A percentile compares a stretch with the other conserved stretches of the same genome.
These are phyloP conservation scores for Orthosia cruda DNA, from an alignment of 2,888 invertebrate genomes.

Conservation along the genomic window DNA sequence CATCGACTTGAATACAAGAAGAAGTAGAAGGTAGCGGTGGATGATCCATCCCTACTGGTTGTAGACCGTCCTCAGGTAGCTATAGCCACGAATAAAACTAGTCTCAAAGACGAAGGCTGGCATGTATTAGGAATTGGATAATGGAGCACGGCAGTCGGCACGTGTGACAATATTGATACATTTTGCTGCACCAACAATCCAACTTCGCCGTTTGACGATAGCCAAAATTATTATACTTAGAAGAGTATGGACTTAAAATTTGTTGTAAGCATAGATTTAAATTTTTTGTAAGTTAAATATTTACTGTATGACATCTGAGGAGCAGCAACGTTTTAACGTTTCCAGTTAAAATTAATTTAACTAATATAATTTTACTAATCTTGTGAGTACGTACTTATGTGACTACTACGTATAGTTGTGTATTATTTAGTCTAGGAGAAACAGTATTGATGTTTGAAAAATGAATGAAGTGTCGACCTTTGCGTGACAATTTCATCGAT, in stretches of 20 bases:
- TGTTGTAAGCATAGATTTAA: too few species aligned
- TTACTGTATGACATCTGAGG: background rate
- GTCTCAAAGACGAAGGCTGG: too few species aligned
- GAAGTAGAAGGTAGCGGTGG: too few species aligned
- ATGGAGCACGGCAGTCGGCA: background rate
- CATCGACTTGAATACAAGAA: too few species aligned
- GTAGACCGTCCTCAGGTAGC: too few species aligned
- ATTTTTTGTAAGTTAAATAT: too few species aligned
- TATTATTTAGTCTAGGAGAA: background rate
- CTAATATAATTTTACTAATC: background rate
- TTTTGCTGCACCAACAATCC: background rate
- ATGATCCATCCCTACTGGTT: too few species aligned
- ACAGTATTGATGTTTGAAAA: background rate
- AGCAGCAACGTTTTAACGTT: too few species aligned
- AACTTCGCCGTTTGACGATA: background rate
- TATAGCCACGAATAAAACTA: too few species aligned
- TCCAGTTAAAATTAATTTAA: background rate
- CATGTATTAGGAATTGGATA: too few species aligned
- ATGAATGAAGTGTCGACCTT: background rate
- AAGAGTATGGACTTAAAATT: background rate
- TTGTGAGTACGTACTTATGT: background rate
- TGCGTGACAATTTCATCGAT: slow-evolving; percentile 37
- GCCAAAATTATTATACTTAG: background rate
- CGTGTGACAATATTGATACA: background rate
- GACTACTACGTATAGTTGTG: too few species aligned